Percentiles rank a stretch among this genome's conserved stretches.
Conservation (phyloP, 2,797 vertebrate species). For the Hylomyscus alleni region DNA sequence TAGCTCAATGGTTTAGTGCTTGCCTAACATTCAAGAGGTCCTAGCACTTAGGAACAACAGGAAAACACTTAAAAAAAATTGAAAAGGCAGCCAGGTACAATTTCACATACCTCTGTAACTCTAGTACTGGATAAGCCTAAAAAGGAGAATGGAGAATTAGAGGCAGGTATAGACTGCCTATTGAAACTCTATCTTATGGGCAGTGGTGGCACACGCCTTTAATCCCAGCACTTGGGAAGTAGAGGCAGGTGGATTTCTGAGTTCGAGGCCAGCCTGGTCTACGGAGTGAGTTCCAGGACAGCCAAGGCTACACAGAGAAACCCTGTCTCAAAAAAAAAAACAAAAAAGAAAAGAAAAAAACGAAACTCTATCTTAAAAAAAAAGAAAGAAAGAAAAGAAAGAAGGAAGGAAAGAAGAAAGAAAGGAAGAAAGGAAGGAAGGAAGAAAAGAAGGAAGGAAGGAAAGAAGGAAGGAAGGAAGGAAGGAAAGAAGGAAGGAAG, state of each 20-base stretch:
- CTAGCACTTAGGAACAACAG: neutral
- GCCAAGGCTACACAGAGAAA: no score
- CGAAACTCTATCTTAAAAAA: neutral
- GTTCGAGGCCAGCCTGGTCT: no score
- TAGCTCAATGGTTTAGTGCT: neutral
- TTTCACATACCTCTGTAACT: neutral
- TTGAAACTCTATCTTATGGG: neutral
- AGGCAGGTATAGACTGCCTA: neutral
- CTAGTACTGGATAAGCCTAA: neutral
- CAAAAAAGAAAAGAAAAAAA: no score
- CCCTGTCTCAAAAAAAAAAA: no score
- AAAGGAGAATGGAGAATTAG: neutral
- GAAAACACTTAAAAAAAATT: neutral
- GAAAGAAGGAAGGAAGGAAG: neutral
- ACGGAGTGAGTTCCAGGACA: no score
- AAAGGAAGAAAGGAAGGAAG: neutral
- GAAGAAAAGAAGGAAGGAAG: neutral
- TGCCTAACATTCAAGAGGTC: neutral
- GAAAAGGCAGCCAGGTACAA: neutral
- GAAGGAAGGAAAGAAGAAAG: neutral
- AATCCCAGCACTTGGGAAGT: no score
- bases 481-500: neutral
- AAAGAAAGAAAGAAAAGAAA: neutral
- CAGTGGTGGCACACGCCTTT: no score
- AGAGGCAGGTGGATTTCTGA: no score